These are phyloP conservation scores for Dasypus novemcinctus DNA, from an alignment of 2,113 vertebrate species.

Conservation along the genomic window DNA sequence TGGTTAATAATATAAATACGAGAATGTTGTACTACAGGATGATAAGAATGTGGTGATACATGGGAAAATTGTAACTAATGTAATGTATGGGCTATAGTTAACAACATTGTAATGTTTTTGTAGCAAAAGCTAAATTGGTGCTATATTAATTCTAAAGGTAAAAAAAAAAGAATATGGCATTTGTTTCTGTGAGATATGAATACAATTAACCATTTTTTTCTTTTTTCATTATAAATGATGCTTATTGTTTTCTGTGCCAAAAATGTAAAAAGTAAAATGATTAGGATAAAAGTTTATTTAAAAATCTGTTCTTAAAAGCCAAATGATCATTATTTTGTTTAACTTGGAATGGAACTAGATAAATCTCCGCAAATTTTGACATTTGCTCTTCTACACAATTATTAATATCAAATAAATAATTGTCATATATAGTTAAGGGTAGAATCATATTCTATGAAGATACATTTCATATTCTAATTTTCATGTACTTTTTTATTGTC, in stretches of 20 bases:
- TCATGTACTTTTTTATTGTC: background rate
- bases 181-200: too few species aligned
- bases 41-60: too few species aligned
- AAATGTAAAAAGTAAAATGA: background rate
- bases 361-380: background rate
- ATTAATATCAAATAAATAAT: slow-evolving; percentile 16
- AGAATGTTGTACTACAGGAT: too few species aligned
- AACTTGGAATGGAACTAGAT: background rate
- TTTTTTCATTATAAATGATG: background rate
- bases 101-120: too few species aligned
- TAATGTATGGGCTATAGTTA: too few species aligned
- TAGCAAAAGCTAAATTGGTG: too few species aligned
- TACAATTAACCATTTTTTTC: too few species aligned
- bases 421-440: background rate
- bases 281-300: background rate
- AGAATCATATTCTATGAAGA: background rate
- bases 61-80: too few species aligned
- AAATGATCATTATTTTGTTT: background rate
- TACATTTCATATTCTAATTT: slow-evolving; percentile 24
- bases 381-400: background rate
- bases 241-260: background rate
- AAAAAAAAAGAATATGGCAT: too few species aligned
- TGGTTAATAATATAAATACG: too few species aligned
- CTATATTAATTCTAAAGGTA: too few species aligned
- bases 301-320: background rate